Evolutionary conservation across 2,888 invertebrate genomes (phyloP), one percentile per base, ranked within the genome.

Genomic region (Acanthosepion pharaonis): DNA sequence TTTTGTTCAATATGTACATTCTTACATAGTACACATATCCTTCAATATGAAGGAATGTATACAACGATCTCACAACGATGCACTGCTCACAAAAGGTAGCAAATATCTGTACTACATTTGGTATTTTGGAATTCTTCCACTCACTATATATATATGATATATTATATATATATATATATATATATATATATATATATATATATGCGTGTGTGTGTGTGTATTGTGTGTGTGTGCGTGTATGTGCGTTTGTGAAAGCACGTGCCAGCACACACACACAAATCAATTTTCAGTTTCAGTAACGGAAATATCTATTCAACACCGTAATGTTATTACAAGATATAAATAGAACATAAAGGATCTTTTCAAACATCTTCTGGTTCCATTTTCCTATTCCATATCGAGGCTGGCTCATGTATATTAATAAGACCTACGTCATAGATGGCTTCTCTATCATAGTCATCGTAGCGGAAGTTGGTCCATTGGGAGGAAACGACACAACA

Each of bases 311-410:
- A 78, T 78, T 78, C 78, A 78, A 3, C n/a, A 11, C 78, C 78
- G 78, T 78, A 78, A 78, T 33, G 78, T 78, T 78, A 78, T 78
- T 78, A 78, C n/a, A 78, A 78, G 33, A n/a, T n/a, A 78, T 33
- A 78, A n/a, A 78, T 78, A 78, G 78, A 78, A 78, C n/a, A n/a
- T 78, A 78, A 78, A n/a, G n/a, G 78, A 78, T 5, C 78, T 78
- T 78, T 78, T 78, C n/a, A n/a, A n/a, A 78, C n/a, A 78, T n/a
- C n/a, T 78, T 78, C 78, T 78, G 78, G 78, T 78, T n/a, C n/a
- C n/a, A 78, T 78, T 78, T 78, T 33, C 78, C 78, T 33, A 78
- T 78, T 78, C 78, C 78, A 78, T 78, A 78, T 78, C 78, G n/a
- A 78, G 78, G n/a, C n/a, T n/a, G n/a, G 78, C 11, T 78, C 78